Conservation (phyloP, 2,888 invertebrate genomes). For the Netelia inedita region DNA sequence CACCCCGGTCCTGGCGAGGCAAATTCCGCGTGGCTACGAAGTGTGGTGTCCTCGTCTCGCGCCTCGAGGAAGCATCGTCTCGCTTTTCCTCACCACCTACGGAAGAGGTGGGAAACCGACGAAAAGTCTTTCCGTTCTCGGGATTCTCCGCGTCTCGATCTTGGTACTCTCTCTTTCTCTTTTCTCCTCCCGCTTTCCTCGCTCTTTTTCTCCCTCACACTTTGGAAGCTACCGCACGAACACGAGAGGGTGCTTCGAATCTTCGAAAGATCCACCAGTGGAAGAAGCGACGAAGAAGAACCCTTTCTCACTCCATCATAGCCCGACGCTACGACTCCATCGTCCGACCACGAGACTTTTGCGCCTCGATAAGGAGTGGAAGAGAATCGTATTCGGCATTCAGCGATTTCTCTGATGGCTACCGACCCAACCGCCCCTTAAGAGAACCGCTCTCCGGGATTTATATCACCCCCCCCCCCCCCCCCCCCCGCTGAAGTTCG, state of each 20-base stretch:
- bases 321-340: conserved; percentile 18
- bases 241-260: conserved; percentile 43
- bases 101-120: conserved; percentile 44
- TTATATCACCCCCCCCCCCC: conserved; percentile 56
- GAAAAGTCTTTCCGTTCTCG: conserved; percentile 60
- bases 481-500: conserved; percentile 47
- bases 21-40: conserved; percentile 59
- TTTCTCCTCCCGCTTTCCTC: conserved; percentile 4
- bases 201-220: conserved; percentile 26
- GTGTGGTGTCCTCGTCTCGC: conserved; percentile 47
- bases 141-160: conserved; percentile 27
- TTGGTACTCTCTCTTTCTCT: conserved; percentile 10
- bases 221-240: conserved; percentile 27
- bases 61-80: conserved; percentile 54
- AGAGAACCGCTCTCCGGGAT: conserved; percentile 44
- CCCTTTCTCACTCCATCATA: conserved; percentile 39
- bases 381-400: conserved; percentile 70
- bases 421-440: conserved; percentile 12
- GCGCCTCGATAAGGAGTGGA: conserved; percentile 64
- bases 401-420: conserved; percentile 66
- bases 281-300: conserved; percentile 45
- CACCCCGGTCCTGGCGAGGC: conserved; percentile 24
- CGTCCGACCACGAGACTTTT: conserved; percentile 60
- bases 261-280: conserved; percentile 23
- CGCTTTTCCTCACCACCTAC: conserved; percentile 56